These are phyloP conservation scores for Nicator chloris DNA, from an alignment of 2,113 vertebrate species.

Conservation along the genomic window DNA sequence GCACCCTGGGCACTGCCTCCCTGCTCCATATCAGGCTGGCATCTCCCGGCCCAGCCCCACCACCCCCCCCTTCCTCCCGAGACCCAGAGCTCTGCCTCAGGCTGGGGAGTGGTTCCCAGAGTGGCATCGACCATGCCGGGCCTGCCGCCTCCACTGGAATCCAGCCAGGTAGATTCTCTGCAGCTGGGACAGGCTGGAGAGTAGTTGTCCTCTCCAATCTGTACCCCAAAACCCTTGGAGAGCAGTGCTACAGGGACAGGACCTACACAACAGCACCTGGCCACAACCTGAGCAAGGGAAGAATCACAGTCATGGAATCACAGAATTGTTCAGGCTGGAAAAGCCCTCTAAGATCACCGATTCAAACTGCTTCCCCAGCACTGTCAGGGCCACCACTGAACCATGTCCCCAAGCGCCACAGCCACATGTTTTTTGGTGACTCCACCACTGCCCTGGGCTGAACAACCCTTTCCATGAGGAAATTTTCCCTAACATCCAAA, in stretches of 20 bases:
- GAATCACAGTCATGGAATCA: background rate
- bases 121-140: rapidly evolving
- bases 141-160: background rate
- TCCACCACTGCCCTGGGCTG: background rate
- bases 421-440: background rate
- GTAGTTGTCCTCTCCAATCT: background rate
- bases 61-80: too few species aligned
- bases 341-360: background rate
- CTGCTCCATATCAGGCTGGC: rapidly evolving
- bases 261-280: rapidly evolving
- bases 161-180: rapidly evolving
- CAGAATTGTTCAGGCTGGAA: background rate
- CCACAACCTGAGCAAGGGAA: background rate
- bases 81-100: background rate
- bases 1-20: background rate
- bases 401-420: background rate
- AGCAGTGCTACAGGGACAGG: background rate
- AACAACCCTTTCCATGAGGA: background rate
- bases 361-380: background rate
- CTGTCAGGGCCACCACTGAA: background rate
- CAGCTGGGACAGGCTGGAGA: background rate
- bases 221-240: background rate
- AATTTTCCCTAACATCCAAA: background rate
- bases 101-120: background rate
- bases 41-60: background rate